Percentiles rank a stretch among this genome's conserved stretches.
phyloP scores from a whole-genome alignment of 2,797 vertebrate genomes.

The Loriculus beryllinus region DNA sequence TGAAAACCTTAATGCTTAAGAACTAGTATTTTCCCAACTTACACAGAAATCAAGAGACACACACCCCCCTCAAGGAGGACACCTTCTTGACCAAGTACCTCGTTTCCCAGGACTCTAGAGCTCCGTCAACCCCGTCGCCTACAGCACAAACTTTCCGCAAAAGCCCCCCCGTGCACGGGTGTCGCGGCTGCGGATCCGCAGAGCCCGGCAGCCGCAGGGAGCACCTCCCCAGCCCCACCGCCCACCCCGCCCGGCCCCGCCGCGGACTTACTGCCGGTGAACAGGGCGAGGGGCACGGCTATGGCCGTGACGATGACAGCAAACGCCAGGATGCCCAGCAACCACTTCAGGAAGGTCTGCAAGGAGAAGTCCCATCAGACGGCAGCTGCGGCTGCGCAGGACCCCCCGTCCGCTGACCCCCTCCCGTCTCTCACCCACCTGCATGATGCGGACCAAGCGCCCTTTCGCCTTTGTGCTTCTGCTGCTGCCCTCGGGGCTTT shows the following conservation, averaged over 20 bases:
- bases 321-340: conserved; percentile 67
- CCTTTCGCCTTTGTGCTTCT: accelerated
- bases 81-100: not conserved
- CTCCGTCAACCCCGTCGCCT: accelerated
- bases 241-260: not conserved
- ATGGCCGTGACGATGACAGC: conserved; percentile 58
- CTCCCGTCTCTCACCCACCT: not conserved
- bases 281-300: conserved; percentile 71
- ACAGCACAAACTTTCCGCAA: not conserved
- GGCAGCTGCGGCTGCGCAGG: not conserved
- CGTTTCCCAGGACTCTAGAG: accelerated
- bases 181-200: no score
- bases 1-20: accelerated
- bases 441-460: not conserved
- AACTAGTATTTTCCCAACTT: not conserved
- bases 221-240: accelerated
- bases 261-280: conserved; percentile 68
- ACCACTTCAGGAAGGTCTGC: conserved; percentile 73
- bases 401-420: not conserved
- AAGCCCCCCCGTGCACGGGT: not conserved
- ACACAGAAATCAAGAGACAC: accelerated
- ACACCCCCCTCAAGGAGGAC: not conserved
- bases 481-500: not conserved
- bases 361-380: not conserved
- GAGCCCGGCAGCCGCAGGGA: not conserved